Evolutionary conservation across 2,888 invertebrate genomes (phyloP), one percentile per base, ranked within the genome.

Genomic region (Pyrrhopygopsis socrates): DNA sequence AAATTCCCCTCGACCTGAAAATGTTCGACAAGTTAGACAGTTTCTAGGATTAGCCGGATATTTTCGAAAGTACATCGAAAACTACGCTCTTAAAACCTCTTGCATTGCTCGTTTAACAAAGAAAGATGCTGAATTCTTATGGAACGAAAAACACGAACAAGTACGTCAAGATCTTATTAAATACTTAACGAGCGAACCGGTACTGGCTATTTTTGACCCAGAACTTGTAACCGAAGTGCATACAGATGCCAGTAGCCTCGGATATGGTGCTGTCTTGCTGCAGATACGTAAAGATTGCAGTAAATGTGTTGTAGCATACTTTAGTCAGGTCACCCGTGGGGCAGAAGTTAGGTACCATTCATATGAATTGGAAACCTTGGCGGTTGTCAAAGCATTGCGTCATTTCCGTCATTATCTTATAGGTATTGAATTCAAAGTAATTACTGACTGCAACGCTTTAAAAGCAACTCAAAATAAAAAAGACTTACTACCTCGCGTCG

Each of bases 401-500:
- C 30, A 74, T 18, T 74, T 74, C 13, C 24, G 70, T 0, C 74
- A 74, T 22, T 74, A 74, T 18, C 15, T 74, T 1, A 20, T 74
- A 2, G 74, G 74, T 8, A 4, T 74, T 2, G 1, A 15, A 0
- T 74, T 74, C 54, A 74, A 41, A 22, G 22, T 74, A 2, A 15
- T 74, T 1, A 74, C 74, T 1, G 74, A 74, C 11, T 74, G 74
- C 60, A 94, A 95, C 70, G 91, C 95, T 1, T 58, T 96, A 0
- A 94, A 94, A 41, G 75, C 88, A 0, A 94, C 95, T 0, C 83
- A 92, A 24, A 82, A 70, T 1, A 95, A 96, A 67, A 91, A 92
- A 29, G 93, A 96, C 20, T 74, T 95, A 0, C 22, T 93, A 0
- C 94, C 95, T 0, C 76, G 95, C 2, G 94, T 95, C 0, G 94